Percentiles rank a stretch among this genome's conserved stretches.
Conservation (phyloP, 1,140 invertebrate species). For the Drosophila arawakana region DNA sequence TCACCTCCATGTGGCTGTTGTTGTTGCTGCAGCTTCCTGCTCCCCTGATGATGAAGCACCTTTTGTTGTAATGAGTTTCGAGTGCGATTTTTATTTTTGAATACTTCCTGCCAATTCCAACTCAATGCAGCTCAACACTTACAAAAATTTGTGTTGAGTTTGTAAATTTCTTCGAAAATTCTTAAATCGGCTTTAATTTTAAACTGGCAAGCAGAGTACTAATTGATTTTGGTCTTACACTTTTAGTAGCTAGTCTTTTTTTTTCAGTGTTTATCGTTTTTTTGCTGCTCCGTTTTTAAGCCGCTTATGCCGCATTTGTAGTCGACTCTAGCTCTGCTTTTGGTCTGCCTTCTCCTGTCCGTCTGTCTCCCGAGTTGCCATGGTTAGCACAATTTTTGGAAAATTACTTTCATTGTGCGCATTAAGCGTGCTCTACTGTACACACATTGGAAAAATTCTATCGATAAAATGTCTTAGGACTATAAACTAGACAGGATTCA, state of each 20-base stretch:
- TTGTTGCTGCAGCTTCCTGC: slow-evolving; percentile 13
- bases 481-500: too few species aligned
- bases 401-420: slow-evolving; percentile 32
- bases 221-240: too few species aligned
- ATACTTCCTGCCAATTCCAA: slow-evolving; percentile 35
- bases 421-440: slow-evolving; percentile 9
- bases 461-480: not conserved
- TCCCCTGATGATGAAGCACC: slow-evolving; percentile 68
- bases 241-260: too few species aligned
- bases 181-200: too few species aligned
- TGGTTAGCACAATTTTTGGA: slow-evolving; percentile 32
- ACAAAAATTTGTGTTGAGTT: too few species aligned
- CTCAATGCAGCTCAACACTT: not conserved
- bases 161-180: too few species aligned
- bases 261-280: not conserved
- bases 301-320: slow-evolving; percentile 55
- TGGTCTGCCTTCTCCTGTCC: slow-evolving; percentile 17
- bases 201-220: too few species aligned
- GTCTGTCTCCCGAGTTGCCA: slow-evolving; percentile 42
- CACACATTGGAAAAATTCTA: not conserved
- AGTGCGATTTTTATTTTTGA: slow-evolving; percentile 76
- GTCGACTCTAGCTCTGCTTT: slow-evolving; percentile 5
- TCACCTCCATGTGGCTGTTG: slow-evolving; percentile 22
- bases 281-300: slow-evolving; percentile 61
- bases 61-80: slow-evolving; percentile 82